phyloP scores from a whole-genome alignment of 2,797 vertebrate genomes.

The Danio tinwini region DNA sequence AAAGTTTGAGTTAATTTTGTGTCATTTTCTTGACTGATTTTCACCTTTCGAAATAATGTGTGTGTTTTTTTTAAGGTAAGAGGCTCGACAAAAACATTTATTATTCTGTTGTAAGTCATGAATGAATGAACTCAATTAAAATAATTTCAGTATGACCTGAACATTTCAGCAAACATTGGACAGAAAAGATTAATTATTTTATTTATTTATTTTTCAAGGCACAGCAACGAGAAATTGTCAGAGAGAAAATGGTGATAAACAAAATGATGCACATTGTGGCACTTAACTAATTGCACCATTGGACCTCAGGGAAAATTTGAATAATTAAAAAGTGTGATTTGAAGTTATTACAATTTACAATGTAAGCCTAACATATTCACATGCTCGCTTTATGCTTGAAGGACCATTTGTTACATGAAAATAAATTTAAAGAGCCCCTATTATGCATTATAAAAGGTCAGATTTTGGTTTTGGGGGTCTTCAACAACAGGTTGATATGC shows the following conservation, averaged over 20 bases:
- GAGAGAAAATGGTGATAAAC: neutral
- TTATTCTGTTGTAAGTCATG: neutral
- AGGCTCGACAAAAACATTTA: neutral
- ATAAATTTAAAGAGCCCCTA: neutral
- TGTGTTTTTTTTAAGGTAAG: neutral
- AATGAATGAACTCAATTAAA: neutral
- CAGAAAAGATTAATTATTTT: neutral
- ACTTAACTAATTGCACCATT: neutral
- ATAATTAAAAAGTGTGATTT: neutral
- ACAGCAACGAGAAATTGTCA: neutral
- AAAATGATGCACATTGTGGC: neutral
- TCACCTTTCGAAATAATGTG: neutral
- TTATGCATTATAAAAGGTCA: too few relatives aligned
- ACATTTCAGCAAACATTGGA: neutral
- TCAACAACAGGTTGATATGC: too few relatives aligned
- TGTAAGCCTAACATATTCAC: neutral
- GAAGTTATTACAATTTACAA: neutral
- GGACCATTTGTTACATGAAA: neutral
- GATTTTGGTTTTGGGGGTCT: too few relatives aligned
- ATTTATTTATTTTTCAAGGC: neutral
- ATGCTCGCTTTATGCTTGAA: neutral
- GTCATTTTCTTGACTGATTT: neutral
- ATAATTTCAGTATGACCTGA: neutral
- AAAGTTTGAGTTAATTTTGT: neutral
- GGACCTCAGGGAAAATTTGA: neutral